Percentiles rank a stretch among this genome's conserved stretches.
phyloP scores from a whole-genome alignment of 64 coral and sea anemone species.

The Stichodactyla helianthus region DNA sequence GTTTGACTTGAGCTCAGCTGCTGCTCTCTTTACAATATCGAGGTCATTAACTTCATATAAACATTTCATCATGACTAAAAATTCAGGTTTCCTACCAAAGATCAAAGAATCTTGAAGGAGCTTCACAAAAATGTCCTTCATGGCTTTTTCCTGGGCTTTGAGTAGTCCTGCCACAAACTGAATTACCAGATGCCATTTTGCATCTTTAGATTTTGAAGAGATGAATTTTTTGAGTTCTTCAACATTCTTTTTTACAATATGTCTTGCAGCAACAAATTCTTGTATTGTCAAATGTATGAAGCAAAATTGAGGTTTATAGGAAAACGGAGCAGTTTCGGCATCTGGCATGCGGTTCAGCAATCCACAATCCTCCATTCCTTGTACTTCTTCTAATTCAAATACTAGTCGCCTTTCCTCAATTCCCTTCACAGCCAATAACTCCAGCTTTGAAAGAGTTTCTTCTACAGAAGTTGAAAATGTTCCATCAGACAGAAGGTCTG shows the following conservation, averaged over 20 bases:
- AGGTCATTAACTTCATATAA: conserved; percentile 17
- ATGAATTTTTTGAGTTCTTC: background rate
- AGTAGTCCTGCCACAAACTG: conserved; percentile 35
- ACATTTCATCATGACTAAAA: conserved; percentile 17
- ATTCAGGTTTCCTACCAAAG: background rate
- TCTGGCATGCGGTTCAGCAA: conserved; percentile 41
- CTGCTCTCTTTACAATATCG: background rate
- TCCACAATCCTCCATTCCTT: conserved; percentile 46
- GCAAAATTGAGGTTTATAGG: conserved; percentile 19
- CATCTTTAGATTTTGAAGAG: background rate
- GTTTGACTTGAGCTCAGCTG: conserved; percentile 16
- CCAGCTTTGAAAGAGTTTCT: conserved; percentile 19
- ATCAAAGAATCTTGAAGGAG: background rate
- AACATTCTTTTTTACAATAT: conserved; percentile 27
- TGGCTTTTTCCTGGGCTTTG: background rate
- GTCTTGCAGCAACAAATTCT: conserved; percentile 36
- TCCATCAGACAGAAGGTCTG: background rate
- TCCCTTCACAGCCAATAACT: conserved; percentile 28
- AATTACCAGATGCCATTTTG: conserved; percentile 26
- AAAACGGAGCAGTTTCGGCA: conserved; percentile 7
- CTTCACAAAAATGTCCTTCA: background rate
- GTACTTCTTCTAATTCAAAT: conserved; percentile 41
- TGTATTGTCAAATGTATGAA: conserved; percentile 46
- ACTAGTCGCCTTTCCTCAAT: conserved; percentile 37
- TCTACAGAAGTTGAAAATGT: conserved; percentile 6